Conservation (phyloP, 1,140 invertebrate genomes). For the Bombyx mori region DNA sequence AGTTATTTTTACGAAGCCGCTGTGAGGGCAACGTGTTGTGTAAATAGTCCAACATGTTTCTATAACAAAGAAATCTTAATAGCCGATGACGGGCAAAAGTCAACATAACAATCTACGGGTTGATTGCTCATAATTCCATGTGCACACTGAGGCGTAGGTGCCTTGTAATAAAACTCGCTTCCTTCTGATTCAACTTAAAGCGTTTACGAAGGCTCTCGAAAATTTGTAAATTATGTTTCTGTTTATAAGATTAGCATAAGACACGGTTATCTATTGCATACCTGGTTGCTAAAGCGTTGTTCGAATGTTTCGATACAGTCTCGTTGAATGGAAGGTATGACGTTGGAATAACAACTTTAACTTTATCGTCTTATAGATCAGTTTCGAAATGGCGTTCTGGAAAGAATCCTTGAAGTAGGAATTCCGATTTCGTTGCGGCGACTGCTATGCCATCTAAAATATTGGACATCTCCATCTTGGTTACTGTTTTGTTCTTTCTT, state of each 20-base stretch:
- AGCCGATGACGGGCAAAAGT: slow-evolving; percentile 63
- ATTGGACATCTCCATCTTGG: slow-evolving; percentile 69
- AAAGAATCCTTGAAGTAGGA: slow-evolving; percentile 50
- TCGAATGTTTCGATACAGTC: slow-evolving; percentile 44
- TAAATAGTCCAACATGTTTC: slow-evolving; percentile 69
- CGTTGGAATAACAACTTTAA: slow-evolving; percentile 31
- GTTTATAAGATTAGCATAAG: slow-evolving; percentile 61
- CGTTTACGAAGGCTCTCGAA: slow-evolving; percentile 41
- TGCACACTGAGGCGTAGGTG: slow-evolving; percentile 28
- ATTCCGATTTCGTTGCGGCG: slow-evolving; percentile 61
- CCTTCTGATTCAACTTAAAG: slow-evolving; percentile 25
- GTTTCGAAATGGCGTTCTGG: slow-evolving; percentile 21
- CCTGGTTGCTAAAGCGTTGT: slow-evolving; percentile 56
- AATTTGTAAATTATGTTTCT: slow-evolving; percentile 63
- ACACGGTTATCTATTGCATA: slow-evolving; percentile 64
- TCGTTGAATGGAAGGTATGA: slow-evolving; percentile 16
- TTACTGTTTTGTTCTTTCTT: slow-evolving; percentile 63
- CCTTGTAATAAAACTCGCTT: slow-evolving; percentile 29
- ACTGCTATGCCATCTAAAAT: slow-evolving; percentile 70
- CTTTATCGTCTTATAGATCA: slow-evolving; percentile 29
- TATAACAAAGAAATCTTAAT: slow-evolving; percentile 69
- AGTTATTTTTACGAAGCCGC: slow-evolving; percentile 52
- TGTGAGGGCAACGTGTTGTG: slow-evolving; percentile 58
- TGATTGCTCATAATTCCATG: slow-evolving; percentile 61
- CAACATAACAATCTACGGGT: slow-evolving; percentile 59